Base-by-base conservation (phyloP, 2,797 vertebrate species). In the Macrochelys suwanniensis region DNA sequence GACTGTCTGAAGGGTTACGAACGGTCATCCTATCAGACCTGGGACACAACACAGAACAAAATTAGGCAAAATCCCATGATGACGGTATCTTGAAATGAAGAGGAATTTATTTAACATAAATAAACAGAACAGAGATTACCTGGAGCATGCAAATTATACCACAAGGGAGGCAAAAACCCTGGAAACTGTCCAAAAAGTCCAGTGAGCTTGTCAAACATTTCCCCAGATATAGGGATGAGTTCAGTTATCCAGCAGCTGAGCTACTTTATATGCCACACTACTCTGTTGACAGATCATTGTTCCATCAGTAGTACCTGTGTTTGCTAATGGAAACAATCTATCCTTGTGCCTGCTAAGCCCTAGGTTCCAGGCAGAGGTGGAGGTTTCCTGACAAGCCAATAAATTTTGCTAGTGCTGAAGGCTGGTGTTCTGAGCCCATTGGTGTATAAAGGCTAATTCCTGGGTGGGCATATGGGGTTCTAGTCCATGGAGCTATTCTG, bases 41-140 rank as follows among this genome's bases (percentile, higher is more conserved):
- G 81, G 91, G 37, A 86, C 68, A 86, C 4, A 54, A 85, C 76
- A 33, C 50, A 71, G 78, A 87, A 81, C 15, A 88, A 42, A 86
- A 25, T 1, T 16, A 90, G 25, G 56, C 25, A 31, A 90, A 3
- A 85, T 1, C 80, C 47, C 80, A 82, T 51, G 85, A 12, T 42
- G 37, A 4, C 50, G 25, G 1, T 7, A n/a, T 82, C 77, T 94
- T 90, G 82, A 95, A 96, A 95, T 93, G 25, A 84, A 59, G 13
- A 76, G 51, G 5, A 59, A 33, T 97, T 97, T 97, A 96, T 97
- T 97, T 92, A 78, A 87, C 74, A 91, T 94, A 96, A 95, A 96
- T 87, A 96, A 82, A 49, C 26, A 77, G n/a, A 68, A 42, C n/a
- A 71, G 68, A 88, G 77, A 91, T 80, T 50, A 65, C 65, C 57